phyloP scores from a whole-genome alignment of 2,797 vertebrate genomes.

The Pipistrellus nathusii region DNA sequence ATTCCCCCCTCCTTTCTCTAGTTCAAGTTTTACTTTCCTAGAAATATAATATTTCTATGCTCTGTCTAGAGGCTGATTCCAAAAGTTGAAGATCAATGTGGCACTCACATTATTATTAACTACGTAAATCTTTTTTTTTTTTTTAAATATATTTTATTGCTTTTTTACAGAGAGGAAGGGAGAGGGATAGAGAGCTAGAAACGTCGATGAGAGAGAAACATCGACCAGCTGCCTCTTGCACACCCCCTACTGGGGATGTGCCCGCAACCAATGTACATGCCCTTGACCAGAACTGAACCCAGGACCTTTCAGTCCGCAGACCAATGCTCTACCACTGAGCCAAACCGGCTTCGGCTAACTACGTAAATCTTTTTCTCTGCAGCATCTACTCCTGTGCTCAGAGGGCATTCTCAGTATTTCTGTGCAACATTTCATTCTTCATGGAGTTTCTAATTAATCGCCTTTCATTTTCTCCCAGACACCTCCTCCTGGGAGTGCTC shows the following conservation, averaged over 20 bases:
- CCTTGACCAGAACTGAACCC: too few relatives aligned
- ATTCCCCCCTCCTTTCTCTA: background rate
- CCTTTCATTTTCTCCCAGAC: background rate
- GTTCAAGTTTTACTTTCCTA: background rate
- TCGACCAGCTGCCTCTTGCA: too few relatives aligned
- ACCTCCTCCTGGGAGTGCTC: background rate
- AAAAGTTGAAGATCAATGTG: background rate
- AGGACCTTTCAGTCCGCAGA: too few relatives aligned
- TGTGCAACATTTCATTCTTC: conserved; percentile 6
- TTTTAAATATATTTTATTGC: too few relatives aligned
- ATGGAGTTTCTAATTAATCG: background rate
- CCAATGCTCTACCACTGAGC: too few relatives aligned
- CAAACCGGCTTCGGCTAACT: too few relatives aligned
- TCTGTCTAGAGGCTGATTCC: background rate
- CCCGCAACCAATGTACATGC: too few relatives aligned
- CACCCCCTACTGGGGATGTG: too few relatives aligned
- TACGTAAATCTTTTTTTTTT: background rate
- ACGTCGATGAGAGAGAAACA: too few relatives aligned
- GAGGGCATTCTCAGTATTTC: background rate
- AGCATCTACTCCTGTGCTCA: background rate
- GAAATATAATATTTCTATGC: background rate
- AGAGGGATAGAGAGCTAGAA: too few relatives aligned
- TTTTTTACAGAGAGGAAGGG: too few relatives aligned
- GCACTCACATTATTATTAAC: background rate
- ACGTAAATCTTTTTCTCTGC: background rate